These are phyloP conservation scores for Lacerta agilis DNA, from an alignment of 2,797 vertebrate genomes.

Conservation along the genomic window DNA sequence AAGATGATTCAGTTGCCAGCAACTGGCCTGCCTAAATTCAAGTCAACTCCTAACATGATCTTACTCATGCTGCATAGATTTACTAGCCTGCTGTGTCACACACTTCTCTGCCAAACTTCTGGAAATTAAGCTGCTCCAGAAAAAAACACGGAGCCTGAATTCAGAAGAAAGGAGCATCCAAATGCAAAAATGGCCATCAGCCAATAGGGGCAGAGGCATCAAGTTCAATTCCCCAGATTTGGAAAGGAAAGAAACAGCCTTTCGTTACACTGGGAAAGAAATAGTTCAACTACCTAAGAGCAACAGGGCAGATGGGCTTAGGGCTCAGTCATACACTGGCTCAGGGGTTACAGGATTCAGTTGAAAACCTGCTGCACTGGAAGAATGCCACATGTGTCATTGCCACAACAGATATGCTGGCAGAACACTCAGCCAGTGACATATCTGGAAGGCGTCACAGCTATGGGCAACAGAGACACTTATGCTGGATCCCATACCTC, in stretches of 20 bases:
- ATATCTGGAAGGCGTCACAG: not conserved
- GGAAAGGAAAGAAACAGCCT: not conserved
- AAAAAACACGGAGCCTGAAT: not conserved
- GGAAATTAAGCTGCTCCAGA: not conserved
- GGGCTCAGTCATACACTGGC: not conserved
- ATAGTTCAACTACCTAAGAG: not conserved
- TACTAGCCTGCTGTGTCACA: not conserved
- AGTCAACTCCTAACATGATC: not conserved
- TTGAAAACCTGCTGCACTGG: not conserved
- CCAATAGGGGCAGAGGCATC: not conserved
- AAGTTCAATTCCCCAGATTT: not conserved
- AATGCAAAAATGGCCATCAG: not conserved
- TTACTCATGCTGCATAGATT: not conserved
- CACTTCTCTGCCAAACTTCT: not conserved
- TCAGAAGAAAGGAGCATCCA: not conserved
- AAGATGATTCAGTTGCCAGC: not conserved
- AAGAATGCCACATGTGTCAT: not conserved
- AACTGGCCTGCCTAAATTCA: not conserved
- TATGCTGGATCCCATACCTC: not conserved
- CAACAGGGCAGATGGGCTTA: not conserved
- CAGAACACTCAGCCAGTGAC: not conserved
- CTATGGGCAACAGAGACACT: not conserved
- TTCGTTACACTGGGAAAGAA: not conserved
- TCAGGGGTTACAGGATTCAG: not conserved
- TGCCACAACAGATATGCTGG: not conserved